Percentiles rank a stretch among this genome's conserved stretches.
Evolutionary conservation across 1,140 invertebrate genomes (phyloP).

Genomic region (Diachasmimorpha longicaudata): DNA sequence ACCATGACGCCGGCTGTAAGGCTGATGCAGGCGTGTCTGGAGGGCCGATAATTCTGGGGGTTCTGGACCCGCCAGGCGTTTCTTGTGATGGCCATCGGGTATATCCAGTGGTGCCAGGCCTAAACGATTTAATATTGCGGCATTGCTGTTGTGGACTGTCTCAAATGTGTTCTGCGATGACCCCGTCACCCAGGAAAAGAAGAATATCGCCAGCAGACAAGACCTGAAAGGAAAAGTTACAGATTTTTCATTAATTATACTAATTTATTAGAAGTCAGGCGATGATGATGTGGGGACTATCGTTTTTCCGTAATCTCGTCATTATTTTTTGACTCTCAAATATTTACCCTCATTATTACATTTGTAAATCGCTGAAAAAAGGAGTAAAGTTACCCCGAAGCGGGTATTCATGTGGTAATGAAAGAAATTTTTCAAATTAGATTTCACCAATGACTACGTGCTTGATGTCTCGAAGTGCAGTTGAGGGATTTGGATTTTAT

Average conservation of each 20-base stretch:
- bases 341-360: too few species aligned
- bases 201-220: conserved; percentile 23
- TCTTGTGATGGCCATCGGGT: conserved; percentile 70
- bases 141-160: conserved; percentile 59
- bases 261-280: too few species aligned
- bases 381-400: too few species aligned
- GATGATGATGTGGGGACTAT: too few species aligned
- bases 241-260: too few species aligned
- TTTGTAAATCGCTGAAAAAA: too few species aligned
- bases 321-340: too few species aligned
- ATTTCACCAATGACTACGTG: too few species aligned
- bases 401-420: too few species aligned
- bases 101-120: conserved; percentile 66
- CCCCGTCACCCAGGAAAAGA: conserved; percentile 17
- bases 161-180: conserved; percentile 40
- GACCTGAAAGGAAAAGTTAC: conserved; percentile 39
- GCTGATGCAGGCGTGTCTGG: conserved; percentile 42
- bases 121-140: conserved; percentile 59
- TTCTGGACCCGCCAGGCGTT: conserved; percentile 71
- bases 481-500: background rate
- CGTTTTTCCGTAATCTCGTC: too few species aligned
- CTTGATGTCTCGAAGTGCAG: background rate
- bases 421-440: too few species aligned
- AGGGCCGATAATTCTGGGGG: conserved; percentile 36
- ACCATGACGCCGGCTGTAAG: conserved; percentile 70